These are phyloP conservation scores for Pandemis cinnamomeana DNA, from an alignment of 2,888 invertebrate species.

Conservation along the genomic window DNA sequence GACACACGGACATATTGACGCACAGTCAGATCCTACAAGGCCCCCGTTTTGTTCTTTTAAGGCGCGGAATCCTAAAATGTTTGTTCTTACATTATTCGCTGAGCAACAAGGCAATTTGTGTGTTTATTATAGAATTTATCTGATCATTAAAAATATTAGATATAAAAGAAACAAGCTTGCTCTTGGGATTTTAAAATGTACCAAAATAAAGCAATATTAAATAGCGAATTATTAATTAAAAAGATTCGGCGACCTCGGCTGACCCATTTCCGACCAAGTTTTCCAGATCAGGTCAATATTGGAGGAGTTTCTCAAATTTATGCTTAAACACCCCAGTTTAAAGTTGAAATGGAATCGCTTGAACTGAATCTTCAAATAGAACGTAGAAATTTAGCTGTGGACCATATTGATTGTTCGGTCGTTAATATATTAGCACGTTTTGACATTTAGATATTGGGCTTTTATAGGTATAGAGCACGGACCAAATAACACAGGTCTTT, in stretches of 20 bases:
- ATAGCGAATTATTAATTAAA: slow-evolving; percentile 54
- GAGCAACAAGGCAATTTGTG: neutral
- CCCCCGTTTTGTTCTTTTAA: no score
- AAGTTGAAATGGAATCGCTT: slow-evolving; percentile 43
- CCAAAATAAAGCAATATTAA: slow-evolving; percentile 22
- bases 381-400: slow-evolving; percentile 64
- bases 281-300: slow-evolving; percentile 64
- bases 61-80: no score
- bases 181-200: neutral
- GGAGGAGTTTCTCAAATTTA: slow-evolving; percentile 42
- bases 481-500: no score
- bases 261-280: slow-evolving; percentile 72
- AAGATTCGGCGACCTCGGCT: slow-evolving; percentile 67
- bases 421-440: neutral
- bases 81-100: neutral
- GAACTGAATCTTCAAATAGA: slow-evolving; percentile 63
- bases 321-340: slow-evolving; percentile 43
- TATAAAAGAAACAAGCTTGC: neutral
- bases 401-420: slow-evolving; percentile 59
- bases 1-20: no score
- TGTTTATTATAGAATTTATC: neutral
- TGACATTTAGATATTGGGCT: neutral
- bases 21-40: no score
- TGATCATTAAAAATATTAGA: neutral
- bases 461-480: no score